Evolutionary conservation across 2,888 invertebrate genomes (phyloP).

Genomic region (Spodoptera exigua): DNA sequence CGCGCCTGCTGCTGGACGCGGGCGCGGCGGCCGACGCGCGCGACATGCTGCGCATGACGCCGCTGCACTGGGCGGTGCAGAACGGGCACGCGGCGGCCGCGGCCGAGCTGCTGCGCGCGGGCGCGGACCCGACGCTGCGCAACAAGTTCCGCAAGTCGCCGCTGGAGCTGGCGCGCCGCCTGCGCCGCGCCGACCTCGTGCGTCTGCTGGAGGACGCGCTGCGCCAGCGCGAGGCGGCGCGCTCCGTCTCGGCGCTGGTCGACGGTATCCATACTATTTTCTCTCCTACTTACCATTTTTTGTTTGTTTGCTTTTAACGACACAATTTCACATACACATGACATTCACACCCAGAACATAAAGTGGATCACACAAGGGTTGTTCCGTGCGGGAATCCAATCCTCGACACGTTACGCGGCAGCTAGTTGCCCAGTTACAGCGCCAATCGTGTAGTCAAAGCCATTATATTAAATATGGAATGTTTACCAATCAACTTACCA

Average conservation of each 20-base stretch:
- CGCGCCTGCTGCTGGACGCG: slow-evolving; percentile 90
- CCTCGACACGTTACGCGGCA: too few relatives aligned
- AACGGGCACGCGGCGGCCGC: slow-evolving; percentile 91
- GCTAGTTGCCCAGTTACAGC: too few relatives aligned
- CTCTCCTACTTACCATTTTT: too few relatives aligned
- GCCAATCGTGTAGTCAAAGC: too few relatives aligned
- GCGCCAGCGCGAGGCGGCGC: slow-evolving; percentile 58
- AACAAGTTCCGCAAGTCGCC: slow-evolving; percentile 80
- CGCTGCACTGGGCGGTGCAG: slow-evolving; percentile 98
- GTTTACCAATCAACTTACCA: too few relatives aligned
- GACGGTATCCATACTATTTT: too few relatives aligned
- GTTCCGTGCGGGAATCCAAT: too few relatives aligned
- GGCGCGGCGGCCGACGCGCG: slow-evolving; percentile 74
- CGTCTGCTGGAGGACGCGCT: slow-evolving; percentile 64
- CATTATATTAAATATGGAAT: too few relatives aligned
- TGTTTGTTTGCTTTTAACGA: too few relatives aligned
- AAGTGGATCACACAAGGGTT: too few relatives aligned
- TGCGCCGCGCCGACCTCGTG: slow-evolving; percentile 49
- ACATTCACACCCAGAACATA: too few relatives aligned
- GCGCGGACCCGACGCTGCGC: slow-evolving; percentile 91
- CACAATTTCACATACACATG: too few relatives aligned
- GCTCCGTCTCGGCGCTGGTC: slow-evolving; percentile 58
- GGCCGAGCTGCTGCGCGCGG: slow-evolving; percentile 91
- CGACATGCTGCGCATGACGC: slow-evolving; percentile 91
- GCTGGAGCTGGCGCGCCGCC: slow-evolving; percentile 62